Evolutionary conservation across 2,888 invertebrate genomes (phyloP).

Genomic region (Ectemnius cavifrons): DNA sequence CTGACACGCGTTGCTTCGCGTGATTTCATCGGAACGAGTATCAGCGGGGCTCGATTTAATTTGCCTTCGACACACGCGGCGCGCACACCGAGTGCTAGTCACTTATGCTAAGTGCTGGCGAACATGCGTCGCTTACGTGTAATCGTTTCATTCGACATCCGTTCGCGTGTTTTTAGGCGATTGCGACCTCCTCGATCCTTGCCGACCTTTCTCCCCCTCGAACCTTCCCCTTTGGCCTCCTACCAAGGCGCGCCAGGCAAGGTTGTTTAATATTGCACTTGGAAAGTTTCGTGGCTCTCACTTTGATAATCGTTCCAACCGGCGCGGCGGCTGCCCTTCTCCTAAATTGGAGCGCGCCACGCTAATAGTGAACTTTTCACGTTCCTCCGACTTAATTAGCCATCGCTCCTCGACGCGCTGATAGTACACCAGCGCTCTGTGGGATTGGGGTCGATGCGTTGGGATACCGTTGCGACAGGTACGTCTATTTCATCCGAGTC

Average conservation of each 20-base stretch:
- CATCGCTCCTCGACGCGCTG: no score
- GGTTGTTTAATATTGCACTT: slow-evolving; percentile 52
- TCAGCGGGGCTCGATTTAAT: slow-evolving; percentile 3
- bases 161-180: slow-evolving; percentile 47
- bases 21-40: no score
- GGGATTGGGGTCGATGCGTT: no score
- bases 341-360: slow-evolving; percentile 48
- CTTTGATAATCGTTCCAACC: slow-evolving; percentile 36
- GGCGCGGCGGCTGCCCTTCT: slow-evolving; percentile 18
- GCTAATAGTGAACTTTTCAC: slow-evolving; percentile 5
- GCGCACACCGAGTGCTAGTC: no score
- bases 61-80: background rate
- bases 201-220: no score
- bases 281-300: slow-evolving; percentile 42
- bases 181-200: slow-evolving; percentile 12
- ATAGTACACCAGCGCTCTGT: no score
- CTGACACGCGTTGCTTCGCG: no score
- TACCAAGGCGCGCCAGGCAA: slow-evolving; percentile 13
- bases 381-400: no score
- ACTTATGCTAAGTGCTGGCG: slow-evolving; percentile 10
- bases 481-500: no score
- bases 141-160: slow-evolving; percentile 38
- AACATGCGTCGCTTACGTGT: slow-evolving; percentile 22
- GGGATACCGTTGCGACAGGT: no score
- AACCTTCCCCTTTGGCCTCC: no score